Percentiles rank a stretch among this genome's conserved stretches.
Evolutionary conservation across 2,888 invertebrate species (phyloP).

Genomic region (Dicranocentrus wangi): DNA sequence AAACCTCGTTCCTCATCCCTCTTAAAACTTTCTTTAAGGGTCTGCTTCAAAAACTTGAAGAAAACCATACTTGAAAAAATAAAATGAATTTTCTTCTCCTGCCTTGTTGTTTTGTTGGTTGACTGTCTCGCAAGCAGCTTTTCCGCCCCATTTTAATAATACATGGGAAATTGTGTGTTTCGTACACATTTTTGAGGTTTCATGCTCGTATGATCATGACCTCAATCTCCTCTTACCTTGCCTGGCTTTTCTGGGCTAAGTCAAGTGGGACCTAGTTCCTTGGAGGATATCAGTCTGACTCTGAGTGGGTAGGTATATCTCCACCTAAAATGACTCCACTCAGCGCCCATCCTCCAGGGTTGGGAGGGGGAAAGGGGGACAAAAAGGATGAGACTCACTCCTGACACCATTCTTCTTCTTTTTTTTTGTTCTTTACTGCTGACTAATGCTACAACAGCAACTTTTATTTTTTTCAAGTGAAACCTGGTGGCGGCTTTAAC

Average conservation of each 20-base stretch:
- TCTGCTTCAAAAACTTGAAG: too few species aligned
- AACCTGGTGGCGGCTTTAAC: background rate
- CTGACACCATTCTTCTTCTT: background rate
- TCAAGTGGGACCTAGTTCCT: slow-evolving; percentile 21
- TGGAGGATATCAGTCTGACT: too few species aligned
- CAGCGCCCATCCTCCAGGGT: too few species aligned
- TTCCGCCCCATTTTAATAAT: background rate
- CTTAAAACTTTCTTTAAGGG: too few species aligned
- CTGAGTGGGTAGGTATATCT: too few species aligned
- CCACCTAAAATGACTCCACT: too few species aligned
- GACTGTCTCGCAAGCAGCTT: background rate
- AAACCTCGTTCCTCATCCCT: background rate
- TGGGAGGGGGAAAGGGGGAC: background rate
- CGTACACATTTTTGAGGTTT: slow-evolving; percentile 21
- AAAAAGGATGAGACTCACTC: background rate
- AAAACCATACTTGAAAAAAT: slow-evolving; percentile 10
- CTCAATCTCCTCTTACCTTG: slow-evolving; percentile 30
- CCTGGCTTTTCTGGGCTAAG: slow-evolving; percentile 22
- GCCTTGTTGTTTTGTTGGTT: too few species aligned
- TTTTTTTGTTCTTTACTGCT: too few species aligned
- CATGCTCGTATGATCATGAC: slow-evolving; percentile 50
- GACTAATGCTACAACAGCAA: background rate
- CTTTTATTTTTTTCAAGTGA: slow-evolving; percentile 5
- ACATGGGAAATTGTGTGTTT: slow-evolving; percentile 1
- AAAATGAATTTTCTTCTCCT: background rate